phyloP scores from a whole-genome alignment of 1,140 invertebrate genomes.

The Drosophila sturtevanti region DNA sequence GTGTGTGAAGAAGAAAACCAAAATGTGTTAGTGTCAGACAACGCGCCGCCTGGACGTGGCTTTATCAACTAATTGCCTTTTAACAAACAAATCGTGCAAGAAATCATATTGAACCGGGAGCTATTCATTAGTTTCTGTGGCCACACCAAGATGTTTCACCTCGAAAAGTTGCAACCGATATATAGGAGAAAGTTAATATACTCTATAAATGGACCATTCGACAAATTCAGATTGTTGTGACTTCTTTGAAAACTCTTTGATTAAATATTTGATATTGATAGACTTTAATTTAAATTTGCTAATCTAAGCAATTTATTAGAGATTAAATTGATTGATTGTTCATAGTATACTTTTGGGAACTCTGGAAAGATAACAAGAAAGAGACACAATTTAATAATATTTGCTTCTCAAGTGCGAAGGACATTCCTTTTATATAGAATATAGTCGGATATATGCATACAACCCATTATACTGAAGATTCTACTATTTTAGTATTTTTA shows the following conservation, averaged over 20 bases:
- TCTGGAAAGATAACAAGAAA: no score
- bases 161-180: background rate
- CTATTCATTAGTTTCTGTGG: slow-evolving; percentile 60
- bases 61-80: slow-evolving; percentile 75
- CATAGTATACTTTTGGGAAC: background rate
- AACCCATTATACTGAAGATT: no score
- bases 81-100: slow-evolving; percentile 80
- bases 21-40: slow-evolving; percentile 9
- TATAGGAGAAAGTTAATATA: background rate
- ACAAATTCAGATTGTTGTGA: no score
- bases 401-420: no score
- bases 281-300: background rate
- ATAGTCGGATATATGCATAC: no score
- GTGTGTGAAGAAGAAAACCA: slow-evolving; percentile 14
- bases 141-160: slow-evolving; percentile 41
- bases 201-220: background rate
- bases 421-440: no score
- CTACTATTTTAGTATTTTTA: no score
- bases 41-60: slow-evolving; percentile 14
- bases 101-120: slow-evolving; percentile 73
- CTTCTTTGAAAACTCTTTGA: no score
- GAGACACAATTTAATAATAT: no score
- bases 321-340: no score
- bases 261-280: no score
- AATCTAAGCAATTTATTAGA: background rate